Evolutionary conservation across 2,797 vertebrate genomes (phyloP), one percentile per base, ranked within the genome.

Genomic region (Hyperoplus lanceolatus): DNA sequence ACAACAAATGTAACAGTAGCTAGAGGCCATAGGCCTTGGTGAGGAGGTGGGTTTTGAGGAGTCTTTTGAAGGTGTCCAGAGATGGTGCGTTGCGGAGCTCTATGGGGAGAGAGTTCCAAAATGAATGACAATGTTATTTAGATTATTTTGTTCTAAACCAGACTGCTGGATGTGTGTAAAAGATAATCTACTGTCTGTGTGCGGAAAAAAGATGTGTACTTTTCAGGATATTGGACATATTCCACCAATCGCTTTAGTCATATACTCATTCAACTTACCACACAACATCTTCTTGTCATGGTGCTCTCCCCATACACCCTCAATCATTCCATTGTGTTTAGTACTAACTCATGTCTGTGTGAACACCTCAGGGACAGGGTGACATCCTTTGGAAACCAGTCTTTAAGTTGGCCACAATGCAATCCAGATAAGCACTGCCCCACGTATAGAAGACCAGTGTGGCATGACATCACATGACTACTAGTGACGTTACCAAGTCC

Each of bases 151-250:
- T 42, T 79, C 57, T 70, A 59, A 29, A 75, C 18, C 50, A 64
- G 16, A 77, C 73, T 6, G 21, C 63, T 58, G 29, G 57, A 70
- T 66, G 21, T 36, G 36, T 45, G 42, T 6, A 55, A 16, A 49
- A 65, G 73, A 75, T 73, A 67, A 68, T 46, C 51, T 48, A 48
- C 38, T 42, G 39, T 59, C 70, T 15, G 4, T 55, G 41, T 63
- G 51, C 53, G 64, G 60, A 45, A 86, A 86, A 58, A 42, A 68
- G 15, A 70, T 59, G 48, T 77, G 81, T 85, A 75, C 53, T 58
- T 65, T n/a, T 42, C 62, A 8, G 21, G 21, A 76, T 62, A 70
- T 59, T 62, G 56, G 45, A 73, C n/a, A 60, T 74, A 71, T 70
- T 76, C 46, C n/a, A 79, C 59, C 51, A 54, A 64, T 58, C 42